Conservation (phyloP, 2,888 invertebrate species). For the Salpingus planirostris region DNA sequence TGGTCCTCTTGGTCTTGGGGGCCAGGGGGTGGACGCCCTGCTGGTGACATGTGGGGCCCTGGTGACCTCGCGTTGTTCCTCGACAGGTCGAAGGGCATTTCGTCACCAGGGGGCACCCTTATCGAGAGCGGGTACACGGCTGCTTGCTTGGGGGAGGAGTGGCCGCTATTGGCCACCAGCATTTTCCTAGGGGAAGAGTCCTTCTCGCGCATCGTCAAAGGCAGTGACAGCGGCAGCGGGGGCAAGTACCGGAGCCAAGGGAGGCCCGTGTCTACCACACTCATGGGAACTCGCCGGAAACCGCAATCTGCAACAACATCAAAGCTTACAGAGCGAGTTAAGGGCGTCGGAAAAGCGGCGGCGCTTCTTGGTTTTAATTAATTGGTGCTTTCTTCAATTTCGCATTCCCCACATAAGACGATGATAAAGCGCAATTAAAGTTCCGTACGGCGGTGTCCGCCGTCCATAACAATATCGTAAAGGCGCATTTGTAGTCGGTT, state of each 20-base stretch:
- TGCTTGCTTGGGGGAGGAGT: conserved; percentile 64
- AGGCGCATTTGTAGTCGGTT: conserved; percentile 25
- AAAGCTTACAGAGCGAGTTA: too few species aligned
- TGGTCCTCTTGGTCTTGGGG: conserved; percentile 55
- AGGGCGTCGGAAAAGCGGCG: too few species aligned
- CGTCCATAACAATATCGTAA: conserved; percentile 35
- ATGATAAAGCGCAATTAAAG: conserved; percentile 12
- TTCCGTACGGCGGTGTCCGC: conserved; percentile 5
- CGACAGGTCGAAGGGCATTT: conserved; percentile 61
- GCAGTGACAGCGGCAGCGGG: conserved; percentile 43
- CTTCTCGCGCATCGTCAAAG: conserved; percentile 77
- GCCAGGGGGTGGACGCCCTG: conserved; percentile 49
- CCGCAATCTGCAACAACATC: conserved; percentile 1
- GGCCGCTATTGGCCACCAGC: conserved; percentile 50
- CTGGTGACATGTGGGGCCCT: conserved; percentile 50
- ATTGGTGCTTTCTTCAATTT: too few species aligned
- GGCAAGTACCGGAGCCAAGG: conserved; percentile 45
- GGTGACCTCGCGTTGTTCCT: conserved; percentile 37
- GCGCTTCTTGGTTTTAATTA: too few species aligned
- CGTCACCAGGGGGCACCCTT: conserved; percentile 47
- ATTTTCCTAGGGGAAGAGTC: conserved; percentile 87
- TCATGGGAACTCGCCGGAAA: conserved; percentile 53
- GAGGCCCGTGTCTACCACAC: conserved; percentile 62
- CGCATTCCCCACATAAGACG: too few species aligned
- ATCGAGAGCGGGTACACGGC: conserved; percentile 61